phyloP scores from a whole-genome alignment of 2,797 vertebrate species.

The Florisuga fusca region DNA sequence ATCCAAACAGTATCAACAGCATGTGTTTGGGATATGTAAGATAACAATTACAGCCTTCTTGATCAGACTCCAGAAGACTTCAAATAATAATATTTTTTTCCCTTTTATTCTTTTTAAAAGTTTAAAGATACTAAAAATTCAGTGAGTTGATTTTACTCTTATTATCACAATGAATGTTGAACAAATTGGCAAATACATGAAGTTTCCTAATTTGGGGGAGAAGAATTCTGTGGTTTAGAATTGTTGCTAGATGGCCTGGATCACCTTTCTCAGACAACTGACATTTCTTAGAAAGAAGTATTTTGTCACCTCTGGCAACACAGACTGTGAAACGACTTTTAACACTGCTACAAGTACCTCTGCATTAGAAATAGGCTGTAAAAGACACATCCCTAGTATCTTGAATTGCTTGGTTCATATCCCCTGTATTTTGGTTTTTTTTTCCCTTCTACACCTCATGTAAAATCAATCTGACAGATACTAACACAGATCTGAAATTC shows the following conservation, averaged over 20 bases:
- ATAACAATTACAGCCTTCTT: background rate
- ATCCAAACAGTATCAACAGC: background rate
- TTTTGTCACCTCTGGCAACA: background rate
- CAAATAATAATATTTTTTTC: background rate
- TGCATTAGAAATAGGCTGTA: slow-evolving; percentile 19
- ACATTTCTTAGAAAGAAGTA: background rate
- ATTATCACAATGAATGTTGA: background rate
- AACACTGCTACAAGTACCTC: slow-evolving; percentile 16
- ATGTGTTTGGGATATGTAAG: background rate
- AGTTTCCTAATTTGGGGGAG: background rate
- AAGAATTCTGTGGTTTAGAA: background rate
- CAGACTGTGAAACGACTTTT: background rate
- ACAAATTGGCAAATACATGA: background rate
- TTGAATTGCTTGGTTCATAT: background rate
- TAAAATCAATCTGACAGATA: slow-evolving; percentile 59
- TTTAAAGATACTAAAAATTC: background rate
- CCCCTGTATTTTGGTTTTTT: background rate
- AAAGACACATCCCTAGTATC: slow-evolving; percentile 8
- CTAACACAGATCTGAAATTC: slow-evolving; percentile 11
- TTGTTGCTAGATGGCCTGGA: background rate
- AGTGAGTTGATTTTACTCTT: background rate
- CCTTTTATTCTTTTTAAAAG: background rate
- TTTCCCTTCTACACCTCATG: background rate
- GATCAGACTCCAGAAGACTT: background rate
- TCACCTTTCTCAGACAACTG: background rate